These are phyloP conservation scores for Cephus cinctus DNA, from an alignment of 1,140 invertebrate species.

Conservation along the genomic window DNA sequence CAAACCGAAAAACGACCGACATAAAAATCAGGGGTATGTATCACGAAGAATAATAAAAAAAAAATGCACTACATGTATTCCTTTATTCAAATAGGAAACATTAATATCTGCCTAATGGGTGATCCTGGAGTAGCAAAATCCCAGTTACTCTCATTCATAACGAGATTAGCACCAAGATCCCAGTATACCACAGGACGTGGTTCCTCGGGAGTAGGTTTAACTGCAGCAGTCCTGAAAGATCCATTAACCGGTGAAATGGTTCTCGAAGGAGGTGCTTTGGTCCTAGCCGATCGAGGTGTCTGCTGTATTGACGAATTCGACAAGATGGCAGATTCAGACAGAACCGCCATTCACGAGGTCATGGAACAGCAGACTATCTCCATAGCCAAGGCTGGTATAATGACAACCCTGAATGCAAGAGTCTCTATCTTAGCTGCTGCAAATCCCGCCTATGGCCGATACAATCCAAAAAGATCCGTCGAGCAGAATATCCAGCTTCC, in stretches of 20 bases:
- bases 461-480: slow-evolving; percentile 92
- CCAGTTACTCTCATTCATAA: slow-evolving; percentile 93
- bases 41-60: background rate
- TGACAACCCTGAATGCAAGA: slow-evolving; percentile 95
- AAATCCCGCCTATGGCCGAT: slow-evolving; percentile 97
- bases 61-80: background rate
- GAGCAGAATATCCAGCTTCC: slow-evolving; percentile 98
- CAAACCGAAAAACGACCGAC: slow-evolving; percentile 84
- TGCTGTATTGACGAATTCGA: slow-evolving; percentile 99
- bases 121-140: slow-evolving; percentile 99
- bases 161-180: slow-evolving; percentile 85
- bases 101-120: slow-evolving; percentile 99
- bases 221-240: slow-evolving; percentile 97
- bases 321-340: slow-evolving; percentile 96
- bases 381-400: slow-evolving; percentile 99
- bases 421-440: slow-evolving; percentile 98
- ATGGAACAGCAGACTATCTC: slow-evolving; percentile 99
- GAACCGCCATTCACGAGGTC: slow-evolving; percentile 98
- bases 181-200: slow-evolving; percentile 97
- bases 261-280: slow-evolving; percentile 96
- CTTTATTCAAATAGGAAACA: slow-evolving; percentile 67
- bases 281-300: slow-evolving; percentile 95
- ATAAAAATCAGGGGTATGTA: slow-evolving; percentile 74
- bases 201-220: slow-evolving; percentile 96
- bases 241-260: slow-evolving; percentile 96